These are phyloP conservation scores for Cantharis rustica DNA, from an alignment of 2,888 invertebrate species.

Conservation along the genomic window DNA sequence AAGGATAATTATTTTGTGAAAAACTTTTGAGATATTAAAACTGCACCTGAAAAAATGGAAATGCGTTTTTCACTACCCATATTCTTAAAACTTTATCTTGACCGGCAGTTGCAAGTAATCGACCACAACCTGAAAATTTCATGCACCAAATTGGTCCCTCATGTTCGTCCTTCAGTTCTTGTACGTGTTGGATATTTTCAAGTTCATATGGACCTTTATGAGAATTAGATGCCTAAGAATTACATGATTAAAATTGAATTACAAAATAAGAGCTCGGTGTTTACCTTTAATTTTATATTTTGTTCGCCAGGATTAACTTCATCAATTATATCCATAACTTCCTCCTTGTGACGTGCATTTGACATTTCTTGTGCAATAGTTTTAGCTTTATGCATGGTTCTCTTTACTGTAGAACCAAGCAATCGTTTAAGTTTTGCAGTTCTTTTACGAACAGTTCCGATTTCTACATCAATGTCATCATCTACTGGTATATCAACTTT, in stretches of 20 bases:
- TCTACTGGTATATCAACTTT: constrained; percentile 61
- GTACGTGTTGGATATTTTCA: constrained; percentile 86
- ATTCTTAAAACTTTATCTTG: constrained; percentile 93
- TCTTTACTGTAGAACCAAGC: constrained; percentile 87
- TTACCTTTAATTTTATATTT: constrained; percentile 79
- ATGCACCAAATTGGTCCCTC: constrained; percentile 98
- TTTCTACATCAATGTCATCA: constrained; percentile 56
- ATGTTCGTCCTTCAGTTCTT: constrained; percentile 70
- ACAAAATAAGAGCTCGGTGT: too few relatives aligned
- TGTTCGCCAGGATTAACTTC: constrained; percentile 79
- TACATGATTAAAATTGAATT: not conserved
- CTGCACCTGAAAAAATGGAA: constrained; percentile 62
- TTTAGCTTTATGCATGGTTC: constrained; percentile 89
- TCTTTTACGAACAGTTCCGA: constrained; percentile 57
- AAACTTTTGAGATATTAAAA: not conserved
- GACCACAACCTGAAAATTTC: constrained; percentile 96
- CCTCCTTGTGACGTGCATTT: constrained; percentile 85
- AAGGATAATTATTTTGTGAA: not conserved
- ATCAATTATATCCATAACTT: constrained; percentile 82
- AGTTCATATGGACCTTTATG: constrained; percentile 98
- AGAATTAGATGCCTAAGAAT: constrained; percentile 77
- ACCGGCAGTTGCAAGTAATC: constrained; percentile 94
- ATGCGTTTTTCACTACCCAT: constrained; percentile 92
- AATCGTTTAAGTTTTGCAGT: constrained; percentile 73
- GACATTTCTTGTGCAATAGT: constrained; percentile 87